Conservation (phyloP, 2,113 vertebrate species). For the Prionailurus viverrinus region DNA sequence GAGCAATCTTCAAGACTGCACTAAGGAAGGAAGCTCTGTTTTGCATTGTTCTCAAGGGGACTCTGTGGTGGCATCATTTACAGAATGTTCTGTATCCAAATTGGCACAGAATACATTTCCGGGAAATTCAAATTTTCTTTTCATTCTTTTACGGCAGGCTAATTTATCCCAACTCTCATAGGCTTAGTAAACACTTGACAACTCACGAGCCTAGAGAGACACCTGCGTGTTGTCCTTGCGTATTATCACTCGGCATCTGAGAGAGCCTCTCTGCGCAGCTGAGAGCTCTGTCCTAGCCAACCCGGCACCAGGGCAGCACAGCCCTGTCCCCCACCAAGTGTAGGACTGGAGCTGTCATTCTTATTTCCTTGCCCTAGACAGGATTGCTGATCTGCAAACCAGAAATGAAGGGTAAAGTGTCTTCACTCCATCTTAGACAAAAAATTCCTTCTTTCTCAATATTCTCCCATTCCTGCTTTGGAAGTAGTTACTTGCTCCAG, state of each 20-base stretch:
- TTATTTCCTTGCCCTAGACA: not conserved
- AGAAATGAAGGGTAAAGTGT: not conserved
- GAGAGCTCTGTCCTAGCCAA: no score
- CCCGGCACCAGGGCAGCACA: not conserved
- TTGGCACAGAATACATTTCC: not conserved
- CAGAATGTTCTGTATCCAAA: constrained; percentile 22
- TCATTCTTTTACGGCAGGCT: not conserved
- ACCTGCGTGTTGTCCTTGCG: fast-evolving
- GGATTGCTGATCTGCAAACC: not conserved
- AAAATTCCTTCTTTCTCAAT: not conserved
- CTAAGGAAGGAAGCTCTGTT: not conserved
- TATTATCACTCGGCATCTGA: not conserved
- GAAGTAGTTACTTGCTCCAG: not conserved
- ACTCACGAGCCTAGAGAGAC: not conserved
- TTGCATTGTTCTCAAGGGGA: not conserved
- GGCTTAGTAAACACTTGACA: not conserved
- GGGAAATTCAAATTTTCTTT: not conserved
- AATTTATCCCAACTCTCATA: not conserved
- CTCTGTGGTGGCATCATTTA: not conserved
- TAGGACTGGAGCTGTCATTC: not conserved
- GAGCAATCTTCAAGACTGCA: not conserved
- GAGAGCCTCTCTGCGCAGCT: not conserved
- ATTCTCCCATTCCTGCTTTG: not conserved
- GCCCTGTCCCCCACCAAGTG: not conserved
- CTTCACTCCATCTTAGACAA: not conserved